Percentiles rank a stretch among this genome's conserved stretches.
phyloP scores from a whole-genome alignment of 2,797 vertebrate genomes.

The Hyperoplus immaculatus region DNA sequence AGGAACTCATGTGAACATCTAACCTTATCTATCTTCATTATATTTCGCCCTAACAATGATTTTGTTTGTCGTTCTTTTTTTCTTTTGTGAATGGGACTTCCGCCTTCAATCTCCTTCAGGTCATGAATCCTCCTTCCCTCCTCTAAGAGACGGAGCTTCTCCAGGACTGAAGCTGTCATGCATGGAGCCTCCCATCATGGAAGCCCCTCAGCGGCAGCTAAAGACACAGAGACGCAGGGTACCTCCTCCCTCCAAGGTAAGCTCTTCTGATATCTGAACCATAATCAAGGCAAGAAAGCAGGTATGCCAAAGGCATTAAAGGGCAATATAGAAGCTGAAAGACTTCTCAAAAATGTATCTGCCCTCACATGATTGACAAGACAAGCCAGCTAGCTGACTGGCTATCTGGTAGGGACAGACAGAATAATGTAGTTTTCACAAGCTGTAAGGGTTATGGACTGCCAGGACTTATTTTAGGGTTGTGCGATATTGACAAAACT shows the following conservation, averaged over 20 bases:
- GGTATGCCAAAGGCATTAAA: neutral
- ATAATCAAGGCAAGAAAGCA: neutral
- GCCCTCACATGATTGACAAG: neutral
- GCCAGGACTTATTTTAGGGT: too few relatives aligned
- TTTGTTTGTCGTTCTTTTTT: neutral
- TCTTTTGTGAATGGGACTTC: neutral
- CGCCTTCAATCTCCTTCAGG: constrained; percentile 54
- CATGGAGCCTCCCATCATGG: constrained; percentile 65
- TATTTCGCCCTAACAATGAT: neutral
- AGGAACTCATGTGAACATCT: too few relatives aligned
- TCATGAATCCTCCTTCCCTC: constrained; percentile 73
- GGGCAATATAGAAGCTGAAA: neutral
- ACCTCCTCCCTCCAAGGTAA: constrained; percentile 93
- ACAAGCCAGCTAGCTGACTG: neutral
- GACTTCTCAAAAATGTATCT: neutral
- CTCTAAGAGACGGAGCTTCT: constrained; percentile 73
- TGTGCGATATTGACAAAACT: too few relatives aligned
- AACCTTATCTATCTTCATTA: too few relatives aligned
- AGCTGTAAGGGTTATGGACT: too few relatives aligned
- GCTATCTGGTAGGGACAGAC: neutral
- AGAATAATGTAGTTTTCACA: neutral
- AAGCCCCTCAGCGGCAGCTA: constrained; percentile 87
- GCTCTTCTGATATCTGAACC: neutral
- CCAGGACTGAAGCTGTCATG: constrained; percentile 75
- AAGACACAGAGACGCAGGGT: constrained; percentile 91